phyloP scores from a whole-genome alignment of 2,797 vertebrate species.

The Clarias fuscus region DNA sequence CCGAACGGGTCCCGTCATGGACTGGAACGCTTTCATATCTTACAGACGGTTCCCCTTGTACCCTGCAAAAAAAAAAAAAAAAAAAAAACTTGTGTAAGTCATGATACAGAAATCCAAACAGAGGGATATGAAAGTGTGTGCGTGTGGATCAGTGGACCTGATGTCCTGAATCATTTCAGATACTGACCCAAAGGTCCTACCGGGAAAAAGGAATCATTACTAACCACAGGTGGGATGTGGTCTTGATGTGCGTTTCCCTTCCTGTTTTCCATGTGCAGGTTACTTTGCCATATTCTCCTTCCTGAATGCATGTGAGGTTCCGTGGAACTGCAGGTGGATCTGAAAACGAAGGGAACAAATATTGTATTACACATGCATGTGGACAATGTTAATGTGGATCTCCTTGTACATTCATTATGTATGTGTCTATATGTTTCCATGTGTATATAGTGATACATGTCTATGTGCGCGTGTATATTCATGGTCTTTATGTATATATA shows the following conservation, averaged over 20 bases:
- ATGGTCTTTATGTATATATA: background rate
- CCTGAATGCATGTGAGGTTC: constrained; percentile 79
- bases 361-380: background rate
- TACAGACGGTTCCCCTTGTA: background rate
- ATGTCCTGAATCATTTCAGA: background rate
- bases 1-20: background rate
- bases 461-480: background rate
- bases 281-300: constrained; percentile 64
- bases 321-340: constrained; percentile 79
- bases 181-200: background rate
- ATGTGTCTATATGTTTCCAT: background rate
- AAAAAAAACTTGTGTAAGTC: background rate
- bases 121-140: constrained; percentile 17
- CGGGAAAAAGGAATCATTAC: constrained; percentile 52
- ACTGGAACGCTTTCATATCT: constrained; percentile 14
- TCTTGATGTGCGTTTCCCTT: constrained; percentile 66
- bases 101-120: constrained; percentile 20
- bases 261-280: constrained; percentile 82
- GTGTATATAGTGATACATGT: background rate
- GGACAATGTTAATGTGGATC: background rate
- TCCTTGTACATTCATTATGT: background rate
- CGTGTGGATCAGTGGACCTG: background rate
- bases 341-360: constrained; percentile 56
- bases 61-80: constrained; percentile 42
- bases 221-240: constrained; percentile 71